Evolutionary conservation across 1,140 invertebrate species (phyloP).

Genomic region (Rhynchophorus ferrugineus): DNA sequence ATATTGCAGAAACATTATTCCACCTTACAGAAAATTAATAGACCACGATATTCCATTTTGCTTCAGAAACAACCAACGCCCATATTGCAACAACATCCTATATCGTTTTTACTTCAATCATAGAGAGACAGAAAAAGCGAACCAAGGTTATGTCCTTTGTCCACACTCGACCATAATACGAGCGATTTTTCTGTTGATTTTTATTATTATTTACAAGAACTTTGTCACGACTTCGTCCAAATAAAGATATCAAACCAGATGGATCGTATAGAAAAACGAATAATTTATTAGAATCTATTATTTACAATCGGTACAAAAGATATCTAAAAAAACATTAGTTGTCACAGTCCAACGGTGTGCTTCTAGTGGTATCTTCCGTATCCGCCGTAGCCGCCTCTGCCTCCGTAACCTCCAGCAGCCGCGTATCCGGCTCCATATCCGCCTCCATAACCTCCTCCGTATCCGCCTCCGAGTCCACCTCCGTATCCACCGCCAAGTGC

Average conservation of each 20-base stretch:
- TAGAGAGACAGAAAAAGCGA: no score
- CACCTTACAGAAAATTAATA: no score
- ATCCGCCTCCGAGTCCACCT: constrained; percentile 1
- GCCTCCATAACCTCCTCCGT: constrained; percentile 5
- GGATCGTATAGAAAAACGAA: neutral
- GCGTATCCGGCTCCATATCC: constrained; percentile 4
- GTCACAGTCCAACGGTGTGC: neutral
- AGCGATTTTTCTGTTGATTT: no score
- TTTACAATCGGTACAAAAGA: neutral
- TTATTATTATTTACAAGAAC: no score
- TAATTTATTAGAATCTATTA: neutral
- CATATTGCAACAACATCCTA: no score
- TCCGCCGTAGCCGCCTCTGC: neutral
- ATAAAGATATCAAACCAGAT: neutral
- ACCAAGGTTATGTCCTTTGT: no score
- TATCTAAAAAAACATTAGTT: neutral
- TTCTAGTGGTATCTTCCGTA: neutral
- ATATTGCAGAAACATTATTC: no score
- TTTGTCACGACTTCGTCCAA: no score
- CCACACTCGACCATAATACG: no score
- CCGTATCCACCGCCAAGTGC: constrained; percentile 1
- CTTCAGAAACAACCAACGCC: no score
- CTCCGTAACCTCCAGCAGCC: constrained; percentile 14
- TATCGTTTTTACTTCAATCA: no score
- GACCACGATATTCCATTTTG: no score